phyloP scores from a whole-genome alignment of 1,140 invertebrate species.

The Hylaeus volcanicus region DNA sequence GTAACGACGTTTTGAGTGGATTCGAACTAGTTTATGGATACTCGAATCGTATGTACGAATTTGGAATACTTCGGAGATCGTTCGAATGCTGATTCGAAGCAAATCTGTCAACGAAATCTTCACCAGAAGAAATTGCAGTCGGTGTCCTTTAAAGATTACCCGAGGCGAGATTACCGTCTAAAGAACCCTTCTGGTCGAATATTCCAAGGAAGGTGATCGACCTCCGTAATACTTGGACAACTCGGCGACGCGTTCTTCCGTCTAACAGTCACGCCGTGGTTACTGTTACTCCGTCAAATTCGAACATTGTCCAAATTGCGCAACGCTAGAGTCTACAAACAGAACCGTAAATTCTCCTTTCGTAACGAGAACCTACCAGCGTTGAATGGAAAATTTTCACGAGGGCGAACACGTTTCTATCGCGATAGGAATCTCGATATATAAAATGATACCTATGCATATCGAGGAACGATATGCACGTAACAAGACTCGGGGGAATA shows the following conservation, averaged over 20 bases:
- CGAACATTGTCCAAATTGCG: conserved; percentile 30
- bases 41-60: not conserved
- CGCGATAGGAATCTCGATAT: not conserved
- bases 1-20: not conserved
- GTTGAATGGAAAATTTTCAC: too few relatives aligned
- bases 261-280: conserved; percentile 63
- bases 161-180: conserved; percentile 21
- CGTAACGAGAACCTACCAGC: too few relatives aligned
- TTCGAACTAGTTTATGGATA: not conserved
- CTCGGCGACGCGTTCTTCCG: conserved; percentile 18
- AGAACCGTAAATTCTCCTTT: conserved; percentile 19
- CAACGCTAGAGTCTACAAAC: not conserved
- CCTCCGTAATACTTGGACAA: conserved; percentile 24
- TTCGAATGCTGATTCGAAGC: too few relatives aligned
- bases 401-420: too few relatives aligned
- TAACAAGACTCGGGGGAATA: too few relatives aligned
- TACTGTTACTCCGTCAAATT: conserved; percentile 62
- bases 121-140: conserved; percentile 5
- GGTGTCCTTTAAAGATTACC: conserved; percentile 23
- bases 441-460: too few relatives aligned
- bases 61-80: not conserved
- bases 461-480: too few relatives aligned
- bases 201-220: conserved; percentile 59
- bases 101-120: not conserved
- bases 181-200: conserved; percentile 55